These are phyloP conservation scores for Mustela nigripes DNA, from an alignment of 2,113 vertebrate genomes.

Conservation along the genomic window DNA sequence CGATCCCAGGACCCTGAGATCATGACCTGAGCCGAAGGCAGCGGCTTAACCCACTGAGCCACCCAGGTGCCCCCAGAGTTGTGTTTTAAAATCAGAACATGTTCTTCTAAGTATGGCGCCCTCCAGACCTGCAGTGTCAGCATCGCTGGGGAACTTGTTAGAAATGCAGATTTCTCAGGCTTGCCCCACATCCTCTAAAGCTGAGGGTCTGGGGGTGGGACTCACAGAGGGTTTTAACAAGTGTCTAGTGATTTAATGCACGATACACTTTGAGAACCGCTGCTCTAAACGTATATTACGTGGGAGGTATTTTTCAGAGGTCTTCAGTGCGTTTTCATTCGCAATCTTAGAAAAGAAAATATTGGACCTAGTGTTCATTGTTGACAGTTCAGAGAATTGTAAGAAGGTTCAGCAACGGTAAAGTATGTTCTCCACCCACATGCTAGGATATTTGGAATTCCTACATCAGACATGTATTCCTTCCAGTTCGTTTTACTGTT, in stretches of 20 bases:
- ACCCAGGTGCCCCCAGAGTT: neutral
- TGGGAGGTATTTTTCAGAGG: neutral
- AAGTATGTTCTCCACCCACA: neutral
- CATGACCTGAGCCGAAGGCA: too few species aligned
- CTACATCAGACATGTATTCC: neutral
- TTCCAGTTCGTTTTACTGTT: neutral
- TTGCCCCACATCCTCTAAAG: neutral
- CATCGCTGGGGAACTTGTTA: neutral
- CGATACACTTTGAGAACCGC: neutral
- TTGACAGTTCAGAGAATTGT: neutral
- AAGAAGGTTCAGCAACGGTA: neutral
- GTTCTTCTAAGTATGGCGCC: neutral
- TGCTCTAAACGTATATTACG: neutral
- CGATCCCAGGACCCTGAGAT: too few species aligned
- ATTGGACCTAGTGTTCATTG: neutral
- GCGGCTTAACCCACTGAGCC: too few species aligned
- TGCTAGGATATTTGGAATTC: neutral
- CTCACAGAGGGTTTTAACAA: neutral
- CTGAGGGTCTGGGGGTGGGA: neutral
- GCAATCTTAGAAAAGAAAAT: neutral
- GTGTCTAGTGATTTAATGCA: neutral
- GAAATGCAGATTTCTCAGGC: slow-evolving; percentile 7
- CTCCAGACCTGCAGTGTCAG: neutral
- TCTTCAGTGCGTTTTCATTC: neutral
- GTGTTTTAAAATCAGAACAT: neutral